Evolutionary conservation across 1,140 invertebrate genomes (phyloP).

Genomic region (Drepana arcuata): DNA sequence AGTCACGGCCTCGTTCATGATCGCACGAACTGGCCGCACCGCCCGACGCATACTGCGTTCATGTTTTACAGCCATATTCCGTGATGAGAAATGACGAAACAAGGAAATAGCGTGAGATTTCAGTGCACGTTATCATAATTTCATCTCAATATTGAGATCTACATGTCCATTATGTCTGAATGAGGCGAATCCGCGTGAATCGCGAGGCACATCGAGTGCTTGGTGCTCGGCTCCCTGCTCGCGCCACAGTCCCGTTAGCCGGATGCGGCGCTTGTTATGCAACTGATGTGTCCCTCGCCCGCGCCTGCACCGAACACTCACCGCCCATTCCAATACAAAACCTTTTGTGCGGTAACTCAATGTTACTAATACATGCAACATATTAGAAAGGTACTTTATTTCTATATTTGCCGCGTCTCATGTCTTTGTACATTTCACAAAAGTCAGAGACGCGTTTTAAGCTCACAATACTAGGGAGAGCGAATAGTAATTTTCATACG

Average conservation of each 20-base stretch:
- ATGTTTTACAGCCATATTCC: constrained; percentile 31
- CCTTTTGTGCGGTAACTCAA: background rate
- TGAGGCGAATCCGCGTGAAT: too few species aligned
- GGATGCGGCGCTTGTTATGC: constrained; percentile 56
- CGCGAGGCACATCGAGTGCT: too few species aligned
- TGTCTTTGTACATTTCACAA: too few species aligned
- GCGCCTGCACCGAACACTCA: constrained; percentile 4
- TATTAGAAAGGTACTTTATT: constrained; percentile 1
- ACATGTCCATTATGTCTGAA: too few species aligned
- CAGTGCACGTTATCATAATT: constrained; percentile 8
- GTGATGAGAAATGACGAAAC: constrained; percentile 40
- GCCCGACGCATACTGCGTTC: constrained; percentile 6
- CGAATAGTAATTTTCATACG: too few species aligned
- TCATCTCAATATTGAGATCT: constrained; percentile 6
- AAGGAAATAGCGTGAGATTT: constrained; percentile 31
- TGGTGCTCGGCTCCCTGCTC: constrained; percentile 25
- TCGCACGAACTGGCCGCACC: constrained; percentile 28
- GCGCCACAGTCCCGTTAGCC: constrained; percentile 47
- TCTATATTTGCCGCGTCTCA: too few species aligned
- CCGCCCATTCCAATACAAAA: background rate
- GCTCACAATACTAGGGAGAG: too few species aligned
- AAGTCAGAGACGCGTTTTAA: too few species aligned
- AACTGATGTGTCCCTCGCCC: constrained; percentile 38
- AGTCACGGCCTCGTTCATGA: constrained; percentile 43
- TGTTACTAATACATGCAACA: background rate